Evolutionary conservation across 2,113 vertebrate species (phyloP), one percentile per base, ranked within the genome.

Genomic region (Lophura nycthemera): DNA sequence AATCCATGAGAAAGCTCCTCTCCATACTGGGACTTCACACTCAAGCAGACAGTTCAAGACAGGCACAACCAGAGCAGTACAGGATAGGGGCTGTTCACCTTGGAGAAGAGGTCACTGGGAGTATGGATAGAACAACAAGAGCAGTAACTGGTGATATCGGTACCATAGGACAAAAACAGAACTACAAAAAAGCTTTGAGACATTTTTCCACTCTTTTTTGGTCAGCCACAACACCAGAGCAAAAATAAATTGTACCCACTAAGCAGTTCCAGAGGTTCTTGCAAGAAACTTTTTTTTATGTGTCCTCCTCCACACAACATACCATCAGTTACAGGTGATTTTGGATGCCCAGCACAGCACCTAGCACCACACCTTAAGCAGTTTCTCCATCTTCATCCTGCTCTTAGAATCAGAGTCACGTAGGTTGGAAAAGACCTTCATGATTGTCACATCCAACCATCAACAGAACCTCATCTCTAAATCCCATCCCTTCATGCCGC

Each of bases 21-120:
- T 24, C 70, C 3, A 0, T 29, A 25, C 0, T 1, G 65, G 30
- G 45, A 30, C 30, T 36, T 77, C 22, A 20, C 27, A 36, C 21
- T 67, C 20, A 66, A 67, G 34, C 45, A 67, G 17, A 8, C 13
- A 50, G 34, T 30, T 80, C 36, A 64, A 77, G 65, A n/a, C 21
- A 66, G 38, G 19, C 24, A 34, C 61, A 45, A 29, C 10, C 38
- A 42, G 18, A 54, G 38, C 65, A 48, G 38, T 47, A 36, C 30
- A 82, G 52, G 12, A 45, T 9, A 40, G 15, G 30, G 30, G 36
- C 22, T 50, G n/a, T 38, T n/a, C 50, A 60, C 43, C 25, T 56
- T 1, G 0, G 38, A 65, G 36, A 45, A 16, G 48, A 52, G 21
- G 38, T n/a, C 42, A 24, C 17, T 74, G 32, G 38, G 50, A 45